Conservation (phyloP, 2,113 vertebrate genomes). For the Dromaius novaehollandiae region DNA sequence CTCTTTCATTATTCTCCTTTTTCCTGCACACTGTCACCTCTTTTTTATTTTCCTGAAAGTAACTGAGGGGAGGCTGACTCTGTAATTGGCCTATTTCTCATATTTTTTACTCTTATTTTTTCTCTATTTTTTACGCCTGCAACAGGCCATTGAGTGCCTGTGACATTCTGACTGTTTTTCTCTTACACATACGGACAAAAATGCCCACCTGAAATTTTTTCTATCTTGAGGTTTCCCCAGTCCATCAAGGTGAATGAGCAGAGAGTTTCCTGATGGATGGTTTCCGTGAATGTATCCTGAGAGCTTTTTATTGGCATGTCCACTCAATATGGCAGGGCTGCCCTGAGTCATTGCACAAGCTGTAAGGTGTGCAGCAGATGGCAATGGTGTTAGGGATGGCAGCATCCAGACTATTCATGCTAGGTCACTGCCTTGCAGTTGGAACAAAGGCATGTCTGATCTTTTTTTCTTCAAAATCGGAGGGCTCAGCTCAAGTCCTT, state of each 20-base stretch:
- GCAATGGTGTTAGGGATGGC: neutral
- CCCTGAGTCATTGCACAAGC: neutral
- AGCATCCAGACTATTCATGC: neutral
- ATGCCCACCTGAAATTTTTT: neutral
- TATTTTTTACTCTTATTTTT: neutral
- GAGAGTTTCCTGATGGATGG: neutral
- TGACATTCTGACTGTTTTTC: neutral
- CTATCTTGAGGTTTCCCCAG: neutral
- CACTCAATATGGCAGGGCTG: neutral
- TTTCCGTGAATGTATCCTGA: neutral
- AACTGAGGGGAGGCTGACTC: neutral
- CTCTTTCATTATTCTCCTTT: neutral
- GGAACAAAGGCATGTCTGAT: neutral
- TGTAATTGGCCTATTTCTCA: neutral
- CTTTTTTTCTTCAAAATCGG: neutral
- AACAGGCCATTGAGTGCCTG: neutral
- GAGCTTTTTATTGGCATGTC: neutral
- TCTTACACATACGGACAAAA: neutral
- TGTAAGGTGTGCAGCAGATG: neutral
- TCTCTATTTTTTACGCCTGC: neutral
- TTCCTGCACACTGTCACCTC: neutral
- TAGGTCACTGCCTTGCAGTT: neutral
- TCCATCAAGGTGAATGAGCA: neutral
- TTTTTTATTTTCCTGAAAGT: neutral
- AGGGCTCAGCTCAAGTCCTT: neutral